Base-by-base conservation (phyloP, 2,888 invertebrate genomes). In the Orchesella flavescens region DNA sequence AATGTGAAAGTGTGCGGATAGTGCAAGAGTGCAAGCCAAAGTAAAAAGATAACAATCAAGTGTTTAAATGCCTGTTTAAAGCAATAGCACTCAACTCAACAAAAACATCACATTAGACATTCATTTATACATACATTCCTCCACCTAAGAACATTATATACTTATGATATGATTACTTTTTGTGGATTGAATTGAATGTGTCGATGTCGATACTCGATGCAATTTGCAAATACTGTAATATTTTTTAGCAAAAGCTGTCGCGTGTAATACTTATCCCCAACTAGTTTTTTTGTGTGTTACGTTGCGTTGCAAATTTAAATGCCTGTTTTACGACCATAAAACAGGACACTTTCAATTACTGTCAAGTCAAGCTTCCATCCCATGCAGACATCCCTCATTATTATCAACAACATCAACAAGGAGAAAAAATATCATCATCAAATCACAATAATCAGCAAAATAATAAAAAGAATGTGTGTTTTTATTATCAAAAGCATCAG, bases 1-100 rank as follows among this genome's bases (percentile, higher is more conserved):
- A 79, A 79, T 79, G 79, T 79, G 79, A 79, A 79, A 79, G 79
- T 74, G 74, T 59, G 57, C 57, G n/a, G n/a, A n/a, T n/a, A n/a
- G n/a, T n/a, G n/a, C n/a, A n/a, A 59, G 44, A 5, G 21, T 12
- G 55, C 17, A 7, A 55, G 71, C 23, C n/a, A 55, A 44, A 68
- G 68, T 49, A 17, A 44, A 49, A 49, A 55, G 71, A 71, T 17
- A n/a, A 71, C 71, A 57, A 71, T 55, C 53, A 63, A 63, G 63
- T 44, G 21, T 68, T 49, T 68, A 66, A 66, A 66, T 66, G 49
- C 68, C 46, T 68, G 49, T 68, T 68, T 49, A 66, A 34, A 7
- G 7, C 34, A 34, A n/a, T n/a, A n/a, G n/a, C n/a, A n/a, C n/a
- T n/a, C 43, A 66, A 66, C 17, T 66, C 66, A 65, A n/a, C 15